These are phyloP conservation scores for Nyctibius grandis DNA, from an alignment of 2,797 vertebrate genomes.

Conservation along the genomic window DNA sequence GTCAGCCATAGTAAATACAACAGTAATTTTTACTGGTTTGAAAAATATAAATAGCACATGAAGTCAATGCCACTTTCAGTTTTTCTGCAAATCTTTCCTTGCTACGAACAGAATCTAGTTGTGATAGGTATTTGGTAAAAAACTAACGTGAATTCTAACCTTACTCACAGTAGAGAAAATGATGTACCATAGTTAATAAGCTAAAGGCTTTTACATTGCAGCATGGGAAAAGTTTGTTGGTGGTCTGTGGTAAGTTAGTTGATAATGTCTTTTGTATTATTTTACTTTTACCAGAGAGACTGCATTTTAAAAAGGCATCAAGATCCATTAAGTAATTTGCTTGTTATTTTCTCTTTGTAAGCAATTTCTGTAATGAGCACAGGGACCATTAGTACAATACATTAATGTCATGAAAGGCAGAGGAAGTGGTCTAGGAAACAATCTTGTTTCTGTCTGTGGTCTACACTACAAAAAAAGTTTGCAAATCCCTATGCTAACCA, in stretches of 20 bases:
- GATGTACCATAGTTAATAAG: background rate
- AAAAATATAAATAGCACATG: background rate
- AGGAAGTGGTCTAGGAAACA: background rate
- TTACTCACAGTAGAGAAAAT: background rate
- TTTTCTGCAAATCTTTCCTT: background rate
- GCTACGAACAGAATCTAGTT: background rate
- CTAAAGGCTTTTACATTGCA: background rate
- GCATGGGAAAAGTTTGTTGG: background rate
- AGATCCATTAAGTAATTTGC: background rate
- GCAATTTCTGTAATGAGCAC: background rate
- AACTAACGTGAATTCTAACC: background rate
- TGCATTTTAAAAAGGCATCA: background rate
- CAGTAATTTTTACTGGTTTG: background rate
- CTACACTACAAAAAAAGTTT: background rate
- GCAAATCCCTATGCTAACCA: background rate
- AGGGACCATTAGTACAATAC: background rate
- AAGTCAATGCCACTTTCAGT: background rate
- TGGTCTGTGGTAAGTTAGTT: background rate
- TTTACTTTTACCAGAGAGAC: background rate
- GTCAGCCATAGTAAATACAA: background rate
- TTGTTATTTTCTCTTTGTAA: background rate
- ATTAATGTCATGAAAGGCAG: background rate
- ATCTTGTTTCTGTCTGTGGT: background rate
- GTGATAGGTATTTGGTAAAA: background rate
- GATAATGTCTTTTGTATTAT: background rate